These are phyloP conservation scores for Opisthocomus hoazin DNA, from an alignment of 2,113 vertebrate species.

Conservation along the genomic window DNA sequence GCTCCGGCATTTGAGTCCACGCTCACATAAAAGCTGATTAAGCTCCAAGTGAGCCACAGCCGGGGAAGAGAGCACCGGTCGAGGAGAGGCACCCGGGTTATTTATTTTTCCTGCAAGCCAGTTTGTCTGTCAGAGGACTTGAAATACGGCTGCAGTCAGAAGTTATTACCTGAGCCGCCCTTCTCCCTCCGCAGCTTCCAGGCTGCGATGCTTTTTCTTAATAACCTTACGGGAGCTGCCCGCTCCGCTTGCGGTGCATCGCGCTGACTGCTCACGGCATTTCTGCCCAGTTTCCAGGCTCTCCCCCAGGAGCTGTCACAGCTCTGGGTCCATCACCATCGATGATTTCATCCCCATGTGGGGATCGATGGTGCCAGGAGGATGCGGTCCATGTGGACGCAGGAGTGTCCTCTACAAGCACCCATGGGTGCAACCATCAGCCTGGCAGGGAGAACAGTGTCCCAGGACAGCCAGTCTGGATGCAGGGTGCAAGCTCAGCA, in stretches of 20 bases:
- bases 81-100: neutral
- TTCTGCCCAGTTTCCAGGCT: neutral
- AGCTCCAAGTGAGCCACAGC: neutral
- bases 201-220: neutral
- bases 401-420: neutral
- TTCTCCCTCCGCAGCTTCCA: neutral
- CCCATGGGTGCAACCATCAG: neutral
- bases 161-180: neutral
- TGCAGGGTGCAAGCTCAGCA: neutral
- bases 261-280: accelerated
- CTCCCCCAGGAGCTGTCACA: neutral
- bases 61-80: neutral
- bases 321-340: neutral
- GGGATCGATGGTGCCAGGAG: neutral
- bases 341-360: accelerated
- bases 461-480: neutral
- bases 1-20: no score
- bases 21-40: neutral
- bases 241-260: neutral
- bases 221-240: neutral
- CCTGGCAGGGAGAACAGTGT: neutral
- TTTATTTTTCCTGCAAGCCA: neutral
- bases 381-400: neutral
- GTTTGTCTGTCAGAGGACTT: neutral
- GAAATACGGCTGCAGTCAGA: neutral